A percentile compares a stretch with the other conserved stretches of the same genome.
These are phyloP conservation scores for Eptatretus atami DNA, from an alignment of 2,797 vertebrate species.

Conservation along the genomic window DNA sequence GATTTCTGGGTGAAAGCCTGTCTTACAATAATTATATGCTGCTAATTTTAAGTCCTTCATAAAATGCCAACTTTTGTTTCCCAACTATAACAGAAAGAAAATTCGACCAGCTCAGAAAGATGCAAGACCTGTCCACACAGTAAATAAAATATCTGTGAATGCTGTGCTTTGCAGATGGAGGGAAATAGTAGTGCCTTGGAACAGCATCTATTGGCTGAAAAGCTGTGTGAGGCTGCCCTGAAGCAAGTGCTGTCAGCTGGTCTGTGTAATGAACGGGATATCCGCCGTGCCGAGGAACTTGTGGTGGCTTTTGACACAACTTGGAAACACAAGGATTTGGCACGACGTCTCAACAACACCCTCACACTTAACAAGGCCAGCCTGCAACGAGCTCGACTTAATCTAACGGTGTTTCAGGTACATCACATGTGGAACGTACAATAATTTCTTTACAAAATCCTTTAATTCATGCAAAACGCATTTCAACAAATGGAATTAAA, in stretches of 20 bases:
- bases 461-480: no score
- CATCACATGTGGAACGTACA: constrained; percentile 5
- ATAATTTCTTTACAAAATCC: no score
- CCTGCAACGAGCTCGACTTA: constrained; percentile 60
- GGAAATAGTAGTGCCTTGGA: constrained; percentile 85
- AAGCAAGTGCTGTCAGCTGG: constrained; percentile 57
- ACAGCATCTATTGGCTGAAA: constrained; percentile 70
- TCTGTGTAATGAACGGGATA: constrained; percentile 47
- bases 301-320: constrained; percentile 74
- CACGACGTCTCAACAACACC: constrained; percentile 48
- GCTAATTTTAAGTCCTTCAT: no score
- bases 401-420: constrained; percentile 90
- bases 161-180: constrained; percentile 20
- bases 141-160: no score
- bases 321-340: constrained; percentile 80
- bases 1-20: no score
- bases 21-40: no score
- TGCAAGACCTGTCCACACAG: no score
- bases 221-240: constrained; percentile 66
- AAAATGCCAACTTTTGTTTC: no score
- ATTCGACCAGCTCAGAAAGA: no score
- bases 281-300: constrained; percentile 64
- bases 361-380: constrained; percentile 63
- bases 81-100: no score
- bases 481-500: no score